These are phyloP conservation scores for Plagodis dolabraria DNA, from an alignment of 2,888 invertebrate genomes.

Conservation along the genomic window DNA sequence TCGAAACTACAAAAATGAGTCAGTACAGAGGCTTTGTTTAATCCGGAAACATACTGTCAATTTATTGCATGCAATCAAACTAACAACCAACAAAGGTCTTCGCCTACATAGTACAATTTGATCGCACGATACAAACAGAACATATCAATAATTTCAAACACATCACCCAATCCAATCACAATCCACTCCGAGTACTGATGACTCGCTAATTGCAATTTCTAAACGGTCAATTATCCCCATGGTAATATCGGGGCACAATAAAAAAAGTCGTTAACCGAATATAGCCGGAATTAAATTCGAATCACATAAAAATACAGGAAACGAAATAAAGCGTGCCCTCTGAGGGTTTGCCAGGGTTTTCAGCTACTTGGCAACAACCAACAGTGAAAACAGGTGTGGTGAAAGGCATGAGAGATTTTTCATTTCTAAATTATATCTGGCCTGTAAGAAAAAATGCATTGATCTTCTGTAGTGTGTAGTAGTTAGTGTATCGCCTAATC, in stretches of 20 bases:
- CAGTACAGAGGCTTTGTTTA: too few relatives aligned
- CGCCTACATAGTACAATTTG: too few relatives aligned
- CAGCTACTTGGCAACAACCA: conserved; percentile 67
- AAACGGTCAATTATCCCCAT: conserved; percentile 23
- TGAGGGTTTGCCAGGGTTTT: conserved; percentile 56
- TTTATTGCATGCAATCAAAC: too few relatives aligned
- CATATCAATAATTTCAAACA: too few relatives aligned
- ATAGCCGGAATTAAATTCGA: conserved; percentile 57
- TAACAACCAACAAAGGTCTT: too few relatives aligned
- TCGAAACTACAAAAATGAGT: too few relatives aligned
- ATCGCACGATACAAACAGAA: too few relatives aligned
- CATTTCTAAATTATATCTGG: too few relatives aligned
- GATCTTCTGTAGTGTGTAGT: too few relatives aligned
- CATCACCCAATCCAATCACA: conserved; percentile 8
- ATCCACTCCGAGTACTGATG: conserved; percentile 9
- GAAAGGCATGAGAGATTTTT: conserved; percentile 14
- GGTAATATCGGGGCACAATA: conserved; percentile 30
- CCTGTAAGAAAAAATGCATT: too few relatives aligned
- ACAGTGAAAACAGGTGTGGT: conserved; percentile 34
- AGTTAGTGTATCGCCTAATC: too few relatives aligned
- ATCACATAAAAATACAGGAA: conserved; percentile 61
- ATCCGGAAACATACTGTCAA: too few relatives aligned
- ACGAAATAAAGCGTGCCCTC: conserved; percentile 56
- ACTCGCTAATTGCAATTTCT: conserved; percentile 19
- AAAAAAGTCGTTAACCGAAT: conserved; percentile 38